Percentiles rank a stretch among this genome's conserved stretches.
Evolutionary conservation across 2,797 vertebrate species (phyloP).

Genomic region (Bovichtus variegatus): DNA sequence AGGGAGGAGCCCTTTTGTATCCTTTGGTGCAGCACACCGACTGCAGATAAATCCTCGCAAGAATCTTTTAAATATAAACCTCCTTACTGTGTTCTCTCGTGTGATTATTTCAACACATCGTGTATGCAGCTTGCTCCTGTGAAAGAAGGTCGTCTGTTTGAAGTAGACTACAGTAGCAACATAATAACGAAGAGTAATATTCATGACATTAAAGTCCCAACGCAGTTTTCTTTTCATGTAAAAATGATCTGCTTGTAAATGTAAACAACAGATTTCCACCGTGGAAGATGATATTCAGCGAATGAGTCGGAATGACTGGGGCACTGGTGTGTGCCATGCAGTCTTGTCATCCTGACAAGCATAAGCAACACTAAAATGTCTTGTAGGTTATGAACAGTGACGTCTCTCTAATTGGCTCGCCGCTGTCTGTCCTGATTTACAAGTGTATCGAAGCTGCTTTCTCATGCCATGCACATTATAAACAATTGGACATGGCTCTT

Average conservation of each 20-base stretch:
- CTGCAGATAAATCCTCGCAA: constrained; percentile 69
- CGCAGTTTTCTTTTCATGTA: background rate
- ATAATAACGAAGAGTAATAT: constrained; percentile 1
- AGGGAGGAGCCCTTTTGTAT: constrained; percentile 54
- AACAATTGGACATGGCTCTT: constrained; percentile 63
- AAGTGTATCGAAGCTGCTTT: constrained; percentile 64
- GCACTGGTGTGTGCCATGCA: constrained; percentile 37
- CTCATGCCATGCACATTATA: constrained; percentile 56
- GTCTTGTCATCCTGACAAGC: constrained; percentile 45
- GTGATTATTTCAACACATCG: constrained; percentile 29
- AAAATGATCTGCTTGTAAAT: constrained; percentile 16
- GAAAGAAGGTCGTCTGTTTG: background rate
- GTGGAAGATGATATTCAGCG: constrained; percentile 1
- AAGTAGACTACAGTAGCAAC: background rate
- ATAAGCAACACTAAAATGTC: constrained; percentile 41
- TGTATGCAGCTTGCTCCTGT: background rate
- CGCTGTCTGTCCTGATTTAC: constrained; percentile 68
- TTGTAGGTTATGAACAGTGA: constrained; percentile 59
- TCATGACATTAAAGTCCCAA: constrained; percentile 11
- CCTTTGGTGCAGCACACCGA: constrained; percentile 27
- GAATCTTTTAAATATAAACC: constrained; percentile 53
- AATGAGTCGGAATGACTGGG: constrained; percentile 13
- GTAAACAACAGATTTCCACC: constrained; percentile 13
- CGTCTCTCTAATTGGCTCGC: constrained; percentile 63
- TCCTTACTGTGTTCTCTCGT: background rate